Evolutionary conservation across 2,797 vertebrate species (phyloP), one percentile per base, ranked within the genome.

Genomic region (Pteropus rufus): DNA sequence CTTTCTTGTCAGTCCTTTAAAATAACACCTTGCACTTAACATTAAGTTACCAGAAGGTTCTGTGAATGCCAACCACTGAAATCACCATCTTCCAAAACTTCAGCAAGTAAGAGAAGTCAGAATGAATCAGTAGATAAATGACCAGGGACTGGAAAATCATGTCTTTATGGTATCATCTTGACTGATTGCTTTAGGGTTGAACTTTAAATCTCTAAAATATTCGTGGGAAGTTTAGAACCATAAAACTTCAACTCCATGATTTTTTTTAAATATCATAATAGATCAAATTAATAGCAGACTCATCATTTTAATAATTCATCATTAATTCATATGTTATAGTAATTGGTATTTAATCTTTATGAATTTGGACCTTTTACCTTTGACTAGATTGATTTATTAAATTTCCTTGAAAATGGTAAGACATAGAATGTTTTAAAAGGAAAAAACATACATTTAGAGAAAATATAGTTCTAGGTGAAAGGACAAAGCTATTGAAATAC

Each of bases 341-440:
- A 95, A 79, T 80, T 94, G 52, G 2, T 86, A 46, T 80, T 87
- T 88, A 91, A 89, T 94, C 39, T 82, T 96, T 91, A 70, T 73
- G 34, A 85, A 86, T 89, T 86, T 80, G 10, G 24, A 46, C 16
- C 93, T 79, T 95, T 93, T 49, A 89, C 8, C 69, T 91, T 91
- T 93, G 64, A 83, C 29, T 83, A 72, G 2, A 60, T 82, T 67
- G 36, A 73, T 93, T 85, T 49, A 93, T 92, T 96, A 93, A 44
- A 82, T 89, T 93, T 91, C 34, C 36, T 91, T 93, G 26, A 82
- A 96, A 93, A 91, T n/a, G 29, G 4, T 85, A 76, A 89, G 23
- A 54, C 6, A 12, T 11, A 11, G 5, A 80, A 93, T 72, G 2
- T 41, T 93, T 77, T 49, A 79, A 23, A 62, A 54, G 34, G 64